Percentiles rank a stretch among this genome's conserved stretches.
These are phyloP conservation scores for Urophycis tenuis DNA, from an alignment of 2,797 vertebrate species.

Conservation along the genomic window DNA sequence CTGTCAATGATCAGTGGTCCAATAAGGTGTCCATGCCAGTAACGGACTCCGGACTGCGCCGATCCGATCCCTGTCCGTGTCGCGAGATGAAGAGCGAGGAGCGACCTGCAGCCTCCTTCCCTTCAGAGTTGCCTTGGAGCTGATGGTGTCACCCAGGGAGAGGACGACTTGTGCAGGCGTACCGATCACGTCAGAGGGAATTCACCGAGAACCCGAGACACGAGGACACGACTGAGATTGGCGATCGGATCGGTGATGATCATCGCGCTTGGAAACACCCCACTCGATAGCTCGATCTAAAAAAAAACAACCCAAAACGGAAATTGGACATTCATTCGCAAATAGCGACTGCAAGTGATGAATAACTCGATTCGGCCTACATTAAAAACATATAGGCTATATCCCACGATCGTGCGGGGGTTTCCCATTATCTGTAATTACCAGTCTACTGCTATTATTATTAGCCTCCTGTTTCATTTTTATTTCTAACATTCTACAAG, in stretches of 20 bases:
- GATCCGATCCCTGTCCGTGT: not conserved
- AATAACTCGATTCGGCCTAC: not conserved
- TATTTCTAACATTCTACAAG: no score
- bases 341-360: not conserved
- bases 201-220: conserved; percentile 47
- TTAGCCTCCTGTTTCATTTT: not conserved
- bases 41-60: no score
- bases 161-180: conserved; percentile 43
- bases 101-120: conserved; percentile 29
- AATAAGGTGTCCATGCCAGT: conserved; percentile 57
- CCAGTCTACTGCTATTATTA: not conserved
- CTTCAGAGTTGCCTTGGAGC: conserved; percentile 27
- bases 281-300: not conserved
- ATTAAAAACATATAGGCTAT: no score
- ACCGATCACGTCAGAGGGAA: conserved; percentile 51
- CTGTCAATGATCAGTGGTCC: conserved; percentile 59
- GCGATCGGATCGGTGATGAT: conserved; percentile 5
- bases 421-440: not conserved
- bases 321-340: not conserved
- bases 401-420: not conserved
- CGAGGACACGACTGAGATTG: conserved; percentile 53
- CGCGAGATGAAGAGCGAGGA: conserved; percentile 20
- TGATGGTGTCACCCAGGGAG: conserved; percentile 35
- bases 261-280: not conserved
- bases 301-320: not conserved